Base-by-base conservation (phyloP, 2,797 vertebrate genomes). In the Chiloscyllium punctatum region DNA sequence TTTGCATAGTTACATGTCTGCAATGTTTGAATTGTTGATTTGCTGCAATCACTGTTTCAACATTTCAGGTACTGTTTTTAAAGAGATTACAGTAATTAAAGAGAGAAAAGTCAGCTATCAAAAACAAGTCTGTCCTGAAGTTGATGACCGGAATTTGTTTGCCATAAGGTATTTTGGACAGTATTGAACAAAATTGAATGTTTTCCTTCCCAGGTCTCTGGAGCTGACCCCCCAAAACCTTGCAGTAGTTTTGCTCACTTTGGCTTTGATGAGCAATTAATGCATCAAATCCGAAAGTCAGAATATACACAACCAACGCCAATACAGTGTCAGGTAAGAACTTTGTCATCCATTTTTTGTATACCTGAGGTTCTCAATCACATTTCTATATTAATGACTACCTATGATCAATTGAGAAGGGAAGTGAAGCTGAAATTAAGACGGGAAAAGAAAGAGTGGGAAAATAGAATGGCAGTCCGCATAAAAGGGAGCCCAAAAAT, bases 241-340 rank as follows among this genome's bases (percentile, higher is more conserved):
- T 98, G 97, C 94, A 99, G 99, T 96, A 99, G 99, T 97, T 99
- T 99, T 97, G 99, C 99, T 96, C 99, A 99, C 97, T 99, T 99
- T 96, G 97, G 97, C 42, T 99, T 99, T 96, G 99, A 99, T 96
- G 99, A 99, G 96, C 99, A 99, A 96, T 98, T 99, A 84, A 99
- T 99, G 99, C 98, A 99, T 97, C 98, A 98, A 96, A 99, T 99
- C 96, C 98, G 99, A 97, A 99, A 99, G 97, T 99, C 99, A 0
- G 99, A 99, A 96, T 99, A 99, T 96, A 99, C 99, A 51, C 98
- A 99, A 94, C 99, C 99, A 66, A 99, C 99, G 37, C 99, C 99
- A 25, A 99, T 99, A 96, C 99, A 99, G 95, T 99, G 99, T 96
- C 99, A 99, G 98, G 99, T 99, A 97, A 96, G 96, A 96, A 48